phyloP scores from a whole-genome alignment of 2,113 vertebrate genomes.

The Kryptolebias marmoratus region DNA sequence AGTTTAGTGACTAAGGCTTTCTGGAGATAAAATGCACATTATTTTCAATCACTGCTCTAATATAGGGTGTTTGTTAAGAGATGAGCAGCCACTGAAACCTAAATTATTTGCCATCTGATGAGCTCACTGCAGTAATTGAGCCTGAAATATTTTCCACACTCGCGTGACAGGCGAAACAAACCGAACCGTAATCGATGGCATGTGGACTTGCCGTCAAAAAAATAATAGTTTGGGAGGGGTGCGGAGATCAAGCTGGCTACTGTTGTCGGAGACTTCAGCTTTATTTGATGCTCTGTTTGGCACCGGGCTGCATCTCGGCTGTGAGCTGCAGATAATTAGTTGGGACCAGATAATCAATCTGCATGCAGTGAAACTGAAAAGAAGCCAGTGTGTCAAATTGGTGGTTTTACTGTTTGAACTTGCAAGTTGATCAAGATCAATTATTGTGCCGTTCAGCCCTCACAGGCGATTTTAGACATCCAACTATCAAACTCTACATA shows the following conservation, averaged over 20 bases:
- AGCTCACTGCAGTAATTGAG: slow-evolving; percentile 33
- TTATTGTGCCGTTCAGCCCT: slow-evolving; percentile 4
- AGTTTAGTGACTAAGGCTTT: slow-evolving; percentile 29
- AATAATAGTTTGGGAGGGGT: neutral
- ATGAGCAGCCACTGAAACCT: slow-evolving; percentile 27
- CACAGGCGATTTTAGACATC: neutral
- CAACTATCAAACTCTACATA: neutral
- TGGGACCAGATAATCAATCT: slow-evolving; percentile 46
- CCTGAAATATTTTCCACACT: slow-evolving; percentile 18
- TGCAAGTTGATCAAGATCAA: slow-evolving; percentile 6
- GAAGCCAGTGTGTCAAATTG: slow-evolving; percentile 21
- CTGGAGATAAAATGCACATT: slow-evolving; percentile 7
- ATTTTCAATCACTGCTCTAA: slow-evolving; percentile 12
- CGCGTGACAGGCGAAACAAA: slow-evolving; percentile 17
- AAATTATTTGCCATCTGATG: slow-evolving; percentile 20
- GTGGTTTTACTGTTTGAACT: slow-evolving; percentile 5
- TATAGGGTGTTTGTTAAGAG: slow-evolving; percentile 20
- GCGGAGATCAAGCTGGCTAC: neutral
- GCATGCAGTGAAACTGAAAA: slow-evolving; percentile 34
- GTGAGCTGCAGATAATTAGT: slow-evolving; percentile 52
- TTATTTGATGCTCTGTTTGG: slow-evolving; percentile 44
- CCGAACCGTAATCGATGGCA: slow-evolving; percentile 45
- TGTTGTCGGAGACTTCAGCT: slow-evolving; percentile 4
- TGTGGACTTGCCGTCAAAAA: slow-evolving; percentile 19
- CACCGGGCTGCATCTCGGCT: slow-evolving; percentile 22